Conservation (phyloP, 2,888 invertebrate genomes). For the Ceriagrion tenellum region DNA sequence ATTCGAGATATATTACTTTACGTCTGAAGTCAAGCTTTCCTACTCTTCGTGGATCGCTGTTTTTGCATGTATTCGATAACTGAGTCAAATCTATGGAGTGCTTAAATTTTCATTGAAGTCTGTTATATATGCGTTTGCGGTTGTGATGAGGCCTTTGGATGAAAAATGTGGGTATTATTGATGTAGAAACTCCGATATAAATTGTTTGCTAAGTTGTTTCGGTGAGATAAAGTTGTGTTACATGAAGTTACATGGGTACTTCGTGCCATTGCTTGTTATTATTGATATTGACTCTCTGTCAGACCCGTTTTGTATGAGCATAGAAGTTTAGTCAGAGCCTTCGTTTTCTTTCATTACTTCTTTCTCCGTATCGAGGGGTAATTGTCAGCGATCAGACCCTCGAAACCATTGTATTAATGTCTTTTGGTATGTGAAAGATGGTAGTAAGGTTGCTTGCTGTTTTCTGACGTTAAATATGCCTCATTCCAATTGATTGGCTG, state of each 20-base stretch:
- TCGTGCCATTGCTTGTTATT: not conserved
- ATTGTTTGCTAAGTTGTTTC: not conserved
- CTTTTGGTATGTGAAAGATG: too few species aligned
- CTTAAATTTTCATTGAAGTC: not conserved
- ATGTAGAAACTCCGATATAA: not conserved
- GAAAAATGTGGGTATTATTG: not conserved
- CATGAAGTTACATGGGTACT: not conserved
- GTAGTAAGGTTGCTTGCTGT: too few species aligned
- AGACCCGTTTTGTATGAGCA: too few species aligned
- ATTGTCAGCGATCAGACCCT: too few species aligned
- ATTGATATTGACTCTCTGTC: not conserved
- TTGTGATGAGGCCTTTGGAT: not conserved
- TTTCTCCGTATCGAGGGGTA: too few species aligned
- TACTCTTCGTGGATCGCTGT: not conserved
- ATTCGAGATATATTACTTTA: not conserved
- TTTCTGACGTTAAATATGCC: too few species aligned
- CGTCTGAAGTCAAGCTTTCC: not conserved
- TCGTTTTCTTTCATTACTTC: too few species aligned
- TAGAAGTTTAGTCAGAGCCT: too few species aligned
- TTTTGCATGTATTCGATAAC: not conserved
- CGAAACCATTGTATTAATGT: too few species aligned
- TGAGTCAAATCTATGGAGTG: not conserved
- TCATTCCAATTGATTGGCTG: too few species aligned
- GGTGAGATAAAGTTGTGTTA: not conserved
- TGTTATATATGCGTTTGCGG: not conserved